A percentile compares a stretch with the other conserved stretches of the same genome.
Conservation (phyloP, 2,797 vertebrate species). For the Crax fasciolata region DNA sequence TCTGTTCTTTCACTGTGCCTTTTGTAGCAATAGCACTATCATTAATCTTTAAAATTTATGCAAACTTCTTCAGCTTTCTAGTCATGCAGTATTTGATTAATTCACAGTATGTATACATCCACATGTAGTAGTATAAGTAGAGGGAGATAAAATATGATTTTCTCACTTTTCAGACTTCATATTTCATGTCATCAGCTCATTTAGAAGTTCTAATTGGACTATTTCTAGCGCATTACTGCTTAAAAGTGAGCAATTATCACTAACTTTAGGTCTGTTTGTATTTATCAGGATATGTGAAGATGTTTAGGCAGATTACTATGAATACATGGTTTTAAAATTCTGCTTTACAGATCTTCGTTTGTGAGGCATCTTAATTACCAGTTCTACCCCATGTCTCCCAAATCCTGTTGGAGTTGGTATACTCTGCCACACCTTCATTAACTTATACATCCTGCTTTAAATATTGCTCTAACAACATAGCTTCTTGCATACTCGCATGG, state of each 20-base stretch:
- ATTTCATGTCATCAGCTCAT: background rate
- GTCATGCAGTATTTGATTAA: background rate
- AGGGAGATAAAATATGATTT: background rate
- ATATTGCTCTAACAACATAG: background rate
- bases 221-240: background rate
- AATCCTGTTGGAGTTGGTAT: background rate
- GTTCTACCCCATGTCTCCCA: background rate
- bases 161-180: background rate
- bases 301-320: background rate
- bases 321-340: background rate
- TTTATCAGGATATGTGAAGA: background rate
- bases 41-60: background rate
- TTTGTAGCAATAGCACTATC: background rate
- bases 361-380: background rate
- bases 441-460: background rate
- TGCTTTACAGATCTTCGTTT: background rate
- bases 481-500: background rate
- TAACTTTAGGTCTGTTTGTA: background rate
- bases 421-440: background rate
- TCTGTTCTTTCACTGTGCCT: background rate
- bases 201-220: background rate
- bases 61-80: background rate
- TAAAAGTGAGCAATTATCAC: background rate
- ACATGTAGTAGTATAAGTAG: background rate
- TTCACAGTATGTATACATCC: background rate